Evolutionary conservation across 2,888 invertebrate species (phyloP).

Genomic region (Andrena dorsata): DNA sequence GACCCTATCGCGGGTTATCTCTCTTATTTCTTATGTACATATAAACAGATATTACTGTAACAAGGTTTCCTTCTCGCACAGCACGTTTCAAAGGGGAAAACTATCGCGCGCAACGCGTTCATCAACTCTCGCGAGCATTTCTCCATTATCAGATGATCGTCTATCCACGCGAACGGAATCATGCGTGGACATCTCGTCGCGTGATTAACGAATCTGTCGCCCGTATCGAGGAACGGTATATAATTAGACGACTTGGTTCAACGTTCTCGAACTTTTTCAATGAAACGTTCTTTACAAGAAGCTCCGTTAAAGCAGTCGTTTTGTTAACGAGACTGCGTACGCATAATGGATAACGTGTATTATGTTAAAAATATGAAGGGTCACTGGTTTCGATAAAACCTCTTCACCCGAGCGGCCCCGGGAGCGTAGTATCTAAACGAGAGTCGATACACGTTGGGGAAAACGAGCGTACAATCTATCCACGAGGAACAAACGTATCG

Average conservation of each 20-base stretch:
- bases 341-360: conserved; percentile 65
- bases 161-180: conserved; percentile 1
- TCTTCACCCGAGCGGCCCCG: conserved; percentile 63
- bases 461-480: conserved; percentile 57
- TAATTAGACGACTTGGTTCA: neutral
- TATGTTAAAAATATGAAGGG: conserved; percentile 73
- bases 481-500: conserved; percentile 67
- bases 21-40: conserved; percentile 78
- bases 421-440: conserved; percentile 65
- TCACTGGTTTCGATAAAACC: conserved; percentile 73
- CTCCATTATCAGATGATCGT: neutral
- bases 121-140: neutral
- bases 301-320: conserved; percentile 47
- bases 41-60: conserved; percentile 81
- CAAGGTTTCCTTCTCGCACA: conserved; percentile 68
- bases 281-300: conserved; percentile 68
- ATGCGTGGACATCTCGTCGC: neutral
- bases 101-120: conserved; percentile 7
- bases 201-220: neutral
- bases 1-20: conserved; percentile 75
- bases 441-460: conserved; percentile 49
- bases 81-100: conserved; percentile 57
- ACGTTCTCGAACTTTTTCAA: conserved; percentile 28
- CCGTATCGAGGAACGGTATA: neutral
- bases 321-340: conserved; percentile 62